phyloP scores from a whole-genome alignment of 2,888 invertebrate genomes.

The Tyria jacobaeae region DNA sequence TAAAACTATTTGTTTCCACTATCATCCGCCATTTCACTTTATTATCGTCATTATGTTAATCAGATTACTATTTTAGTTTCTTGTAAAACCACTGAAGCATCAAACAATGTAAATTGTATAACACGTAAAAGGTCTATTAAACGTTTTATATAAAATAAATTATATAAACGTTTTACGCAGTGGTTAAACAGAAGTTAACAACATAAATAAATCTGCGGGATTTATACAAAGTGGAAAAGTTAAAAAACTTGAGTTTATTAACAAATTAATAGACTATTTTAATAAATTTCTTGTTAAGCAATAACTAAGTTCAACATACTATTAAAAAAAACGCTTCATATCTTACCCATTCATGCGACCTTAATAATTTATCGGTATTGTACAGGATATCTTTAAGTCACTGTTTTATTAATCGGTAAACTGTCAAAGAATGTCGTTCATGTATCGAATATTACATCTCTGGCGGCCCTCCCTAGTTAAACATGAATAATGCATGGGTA shows the following conservation, averaged over 20 bases:
- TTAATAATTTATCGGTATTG: not conserved
- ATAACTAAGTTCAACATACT: no score
- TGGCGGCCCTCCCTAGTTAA: not conserved
- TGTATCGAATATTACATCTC: not conserved
- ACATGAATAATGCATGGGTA: not conserved
- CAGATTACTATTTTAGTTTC: no score
- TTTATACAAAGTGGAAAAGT: no score
- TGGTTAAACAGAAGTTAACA: not conserved
- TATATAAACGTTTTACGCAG: not conserved
- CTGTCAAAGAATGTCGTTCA: not conserved
- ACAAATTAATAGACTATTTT: no score
- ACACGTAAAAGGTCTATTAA: no score
- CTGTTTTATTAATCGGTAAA: not conserved
- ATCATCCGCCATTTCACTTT: slow-evolving; percentile 6
- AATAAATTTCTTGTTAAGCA: no score
- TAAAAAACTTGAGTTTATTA: no score
- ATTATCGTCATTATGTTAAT: slow-evolving; percentile 7
- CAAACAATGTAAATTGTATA: no score
- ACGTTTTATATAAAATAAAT: no score
- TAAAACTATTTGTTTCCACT: slow-evolving; percentile 13
- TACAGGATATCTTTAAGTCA: not conserved
- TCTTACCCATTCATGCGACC: not conserved
- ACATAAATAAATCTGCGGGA: no score
- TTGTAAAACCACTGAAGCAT: no score
- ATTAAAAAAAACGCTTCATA: no score